Evolutionary conservation across 2,797 vertebrate species (phyloP).

Genomic region (Smutsia temminckii): DNA sequence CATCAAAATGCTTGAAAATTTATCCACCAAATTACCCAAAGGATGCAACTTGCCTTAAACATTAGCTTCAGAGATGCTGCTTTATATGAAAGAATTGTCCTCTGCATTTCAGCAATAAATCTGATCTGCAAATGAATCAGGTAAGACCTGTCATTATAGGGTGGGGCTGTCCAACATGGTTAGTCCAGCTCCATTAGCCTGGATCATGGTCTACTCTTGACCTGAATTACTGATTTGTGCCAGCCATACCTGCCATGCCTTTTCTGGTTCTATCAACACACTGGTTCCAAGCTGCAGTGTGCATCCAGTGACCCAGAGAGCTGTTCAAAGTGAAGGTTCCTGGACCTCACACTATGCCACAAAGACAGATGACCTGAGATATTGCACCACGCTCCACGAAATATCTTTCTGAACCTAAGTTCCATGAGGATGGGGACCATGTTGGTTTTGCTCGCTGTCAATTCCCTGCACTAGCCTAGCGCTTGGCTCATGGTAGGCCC

Average conservation of each 20-base stretch:
- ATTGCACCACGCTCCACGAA: not conserved
- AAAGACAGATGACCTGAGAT: not conserved
- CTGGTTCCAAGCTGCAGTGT: not conserved
- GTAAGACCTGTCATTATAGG: not conserved
- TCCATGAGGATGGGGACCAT: not conserved
- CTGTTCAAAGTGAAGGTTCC: not conserved
- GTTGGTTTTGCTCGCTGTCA: not conserved
- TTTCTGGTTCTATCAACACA: not conserved
- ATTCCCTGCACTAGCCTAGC: not conserved
- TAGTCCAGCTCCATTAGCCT: not conserved
- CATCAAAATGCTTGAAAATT: slow-evolving; percentile 4
- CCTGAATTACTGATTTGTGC: not conserved
- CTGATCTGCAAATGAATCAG: not conserved
- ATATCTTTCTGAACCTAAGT: not conserved
- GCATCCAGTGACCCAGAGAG: not conserved
- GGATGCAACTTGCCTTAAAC: not conserved
- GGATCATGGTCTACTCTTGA: not conserved
- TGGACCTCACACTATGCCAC: not conserved
- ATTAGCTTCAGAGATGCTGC: not conserved
- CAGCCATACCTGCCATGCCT: not conserved
- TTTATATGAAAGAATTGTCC: not conserved
- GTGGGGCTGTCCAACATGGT: not conserved
- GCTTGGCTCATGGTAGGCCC: not conserved
- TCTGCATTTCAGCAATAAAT: not conserved
- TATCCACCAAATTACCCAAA: slow-evolving; percentile 25